Percentiles rank a stretch among this genome's conserved stretches.
phyloP scores from a whole-genome alignment of 2,797 vertebrate species.

The Ibycter americanus region DNA sequence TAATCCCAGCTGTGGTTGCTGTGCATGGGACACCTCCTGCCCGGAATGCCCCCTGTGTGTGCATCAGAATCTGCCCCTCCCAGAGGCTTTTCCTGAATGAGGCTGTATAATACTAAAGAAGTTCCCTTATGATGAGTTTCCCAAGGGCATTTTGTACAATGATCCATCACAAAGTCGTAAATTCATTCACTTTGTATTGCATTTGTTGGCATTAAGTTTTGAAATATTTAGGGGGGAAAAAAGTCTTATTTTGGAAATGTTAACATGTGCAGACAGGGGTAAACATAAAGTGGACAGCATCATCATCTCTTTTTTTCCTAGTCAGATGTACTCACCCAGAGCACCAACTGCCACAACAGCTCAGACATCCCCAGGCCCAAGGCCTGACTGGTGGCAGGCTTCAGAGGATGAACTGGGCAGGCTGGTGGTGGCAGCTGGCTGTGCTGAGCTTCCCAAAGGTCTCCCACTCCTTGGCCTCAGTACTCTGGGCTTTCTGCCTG shows the following conservation, averaged over 20 bases:
- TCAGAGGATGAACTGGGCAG: background rate
- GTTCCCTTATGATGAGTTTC: background rate
- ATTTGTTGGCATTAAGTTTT: background rate
- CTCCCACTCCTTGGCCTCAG: background rate
- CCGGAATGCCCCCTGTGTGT: background rate
- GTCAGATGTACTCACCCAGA: background rate
- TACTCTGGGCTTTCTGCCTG: background rate
- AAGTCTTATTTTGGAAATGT: background rate
- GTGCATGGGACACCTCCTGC: fast-evolving
- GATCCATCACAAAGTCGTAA: background rate
- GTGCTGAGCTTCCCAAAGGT: background rate
- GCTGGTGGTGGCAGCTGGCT: background rate
- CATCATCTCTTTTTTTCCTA: background rate
- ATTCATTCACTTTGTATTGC: background rate
- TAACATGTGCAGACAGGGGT: background rate
- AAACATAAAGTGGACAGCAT: background rate
- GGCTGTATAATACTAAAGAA: background rate
- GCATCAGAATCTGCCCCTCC: background rate
- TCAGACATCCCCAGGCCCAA: background rate
- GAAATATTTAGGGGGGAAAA: background rate
- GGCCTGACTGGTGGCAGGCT: background rate
- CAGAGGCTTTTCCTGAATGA: background rate
- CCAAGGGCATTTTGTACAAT: background rate
- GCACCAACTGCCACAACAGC: background rate
- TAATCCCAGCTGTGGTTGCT: background rate